Percentiles rank a stretch among this genome's conserved stretches.
Conservation (phyloP, 2,113 vertebrate genomes). For the Symphodus melops region DNA sequence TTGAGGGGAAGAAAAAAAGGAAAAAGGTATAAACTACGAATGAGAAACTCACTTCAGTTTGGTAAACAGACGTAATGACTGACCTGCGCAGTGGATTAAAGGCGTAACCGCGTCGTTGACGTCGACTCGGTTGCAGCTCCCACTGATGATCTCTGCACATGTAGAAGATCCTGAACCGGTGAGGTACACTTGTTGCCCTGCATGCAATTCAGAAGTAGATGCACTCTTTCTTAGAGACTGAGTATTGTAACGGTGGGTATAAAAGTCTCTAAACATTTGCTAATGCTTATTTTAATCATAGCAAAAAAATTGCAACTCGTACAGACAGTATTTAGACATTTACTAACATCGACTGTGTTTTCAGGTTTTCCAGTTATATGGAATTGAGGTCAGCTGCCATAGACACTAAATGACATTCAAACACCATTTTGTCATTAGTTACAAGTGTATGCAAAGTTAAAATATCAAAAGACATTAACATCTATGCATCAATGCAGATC, state of each 20-base stretch:
- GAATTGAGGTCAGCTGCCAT: not conserved
- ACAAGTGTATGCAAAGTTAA: too few species aligned
- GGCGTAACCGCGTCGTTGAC: conserved; percentile 39
- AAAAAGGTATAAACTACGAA: not conserved
- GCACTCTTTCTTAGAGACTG: not conserved
- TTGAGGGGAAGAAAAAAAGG: too few species aligned
- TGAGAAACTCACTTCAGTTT: conserved; percentile 34
- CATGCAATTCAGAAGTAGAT: not conserved
- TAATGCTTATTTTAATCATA: too few species aligned
- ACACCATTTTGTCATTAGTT: not conserved
- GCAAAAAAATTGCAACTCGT: too few species aligned
- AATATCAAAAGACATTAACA: too few species aligned
- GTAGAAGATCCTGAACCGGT: not conserved
- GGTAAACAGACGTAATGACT: conserved; percentile 9
- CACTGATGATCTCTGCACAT: conserved; percentile 3
- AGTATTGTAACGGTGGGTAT: too few species aligned
- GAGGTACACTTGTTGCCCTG: not conserved
- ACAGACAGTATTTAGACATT: too few species aligned
- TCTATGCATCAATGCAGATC: too few species aligned
- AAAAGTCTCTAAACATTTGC: too few species aligned
- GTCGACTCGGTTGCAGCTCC: not conserved
- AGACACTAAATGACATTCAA: not conserved
- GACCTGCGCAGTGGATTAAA: conserved; percentile 65
- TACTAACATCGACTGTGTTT: too few species aligned
- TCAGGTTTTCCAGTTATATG: too few species aligned